phyloP scores from a whole-genome alignment of 2,888 invertebrate species.

The Philonicus albiceps region DNA sequence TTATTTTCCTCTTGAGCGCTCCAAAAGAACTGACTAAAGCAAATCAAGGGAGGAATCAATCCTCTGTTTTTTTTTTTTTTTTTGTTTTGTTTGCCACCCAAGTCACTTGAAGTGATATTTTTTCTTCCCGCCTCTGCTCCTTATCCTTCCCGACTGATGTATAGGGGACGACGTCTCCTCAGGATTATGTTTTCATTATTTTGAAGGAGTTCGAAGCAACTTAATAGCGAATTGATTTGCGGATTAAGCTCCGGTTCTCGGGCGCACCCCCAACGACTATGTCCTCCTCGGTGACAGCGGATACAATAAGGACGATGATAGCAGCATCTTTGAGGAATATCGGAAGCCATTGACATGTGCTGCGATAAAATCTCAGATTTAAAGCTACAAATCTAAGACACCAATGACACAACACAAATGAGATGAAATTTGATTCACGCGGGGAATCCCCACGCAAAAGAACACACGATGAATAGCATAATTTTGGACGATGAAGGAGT shows the following conservation, averaged over 20 bases:
- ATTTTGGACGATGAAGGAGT: not conserved
- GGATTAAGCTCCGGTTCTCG: not conserved
- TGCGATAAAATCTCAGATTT: not conserved
- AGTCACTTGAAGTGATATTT: constrained; percentile 18
- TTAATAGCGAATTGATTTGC: constrained; percentile 31
- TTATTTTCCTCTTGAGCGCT: constrained; percentile 14
- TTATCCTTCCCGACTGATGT: not conserved
- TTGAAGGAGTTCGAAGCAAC: constrained; percentile 6
- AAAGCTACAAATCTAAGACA: not conserved
- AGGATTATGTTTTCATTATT: constrained; percentile 37
- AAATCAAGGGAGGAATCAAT: constrained; percentile 2
- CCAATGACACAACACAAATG: not conserved
- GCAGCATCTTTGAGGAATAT: not conserved
- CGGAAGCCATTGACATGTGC: constrained; percentile 12
- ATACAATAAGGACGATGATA: not conserved
- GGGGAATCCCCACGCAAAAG: not conserved
- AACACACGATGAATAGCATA: not conserved
- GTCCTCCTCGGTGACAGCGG: not conserved
- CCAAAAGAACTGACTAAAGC: not conserved
- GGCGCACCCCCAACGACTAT: not conserved
- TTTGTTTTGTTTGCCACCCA: constrained; percentile 5
- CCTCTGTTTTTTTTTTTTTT: not conserved
- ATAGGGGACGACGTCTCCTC: not conserved
- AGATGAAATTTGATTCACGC: not conserved
- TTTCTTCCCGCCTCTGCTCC: not conserved